These are phyloP conservation scores for Branchinecta lindahli DNA, from an alignment of 1,140 invertebrate species.

Conservation along the genomic window DNA sequence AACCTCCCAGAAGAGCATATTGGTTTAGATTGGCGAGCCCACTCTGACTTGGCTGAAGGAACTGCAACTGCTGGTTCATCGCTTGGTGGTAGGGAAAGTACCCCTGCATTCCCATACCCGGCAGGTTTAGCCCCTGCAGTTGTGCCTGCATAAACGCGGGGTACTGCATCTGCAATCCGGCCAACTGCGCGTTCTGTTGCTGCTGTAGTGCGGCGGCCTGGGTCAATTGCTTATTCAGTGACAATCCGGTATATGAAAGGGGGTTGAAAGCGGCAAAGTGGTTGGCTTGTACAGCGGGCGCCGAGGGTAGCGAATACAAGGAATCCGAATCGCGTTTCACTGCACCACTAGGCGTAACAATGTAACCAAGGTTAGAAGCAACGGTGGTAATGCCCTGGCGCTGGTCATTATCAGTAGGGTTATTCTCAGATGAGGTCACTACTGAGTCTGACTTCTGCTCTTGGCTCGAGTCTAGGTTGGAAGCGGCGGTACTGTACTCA, in stretches of 20 bases:
- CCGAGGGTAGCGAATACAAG: neutral
- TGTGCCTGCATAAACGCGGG: neutral
- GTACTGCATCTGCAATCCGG: neutral
- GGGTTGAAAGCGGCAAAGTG: neutral
- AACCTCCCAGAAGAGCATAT: neutral
- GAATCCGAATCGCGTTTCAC: neutral
- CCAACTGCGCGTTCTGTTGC: neutral
- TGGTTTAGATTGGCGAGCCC: neutral
- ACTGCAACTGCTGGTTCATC: neutral
- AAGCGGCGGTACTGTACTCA: slow-evolving; percentile 27
- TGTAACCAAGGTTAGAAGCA: slow-evolving; percentile 10
- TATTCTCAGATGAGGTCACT: neutral
- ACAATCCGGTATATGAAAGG: neutral
- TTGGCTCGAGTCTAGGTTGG: neutral
- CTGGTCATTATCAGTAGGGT: neutral
- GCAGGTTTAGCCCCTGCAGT: neutral
- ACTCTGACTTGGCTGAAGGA: neutral
- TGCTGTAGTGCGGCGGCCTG: neutral
- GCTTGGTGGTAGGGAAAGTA: neutral
- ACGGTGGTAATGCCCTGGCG: neutral
- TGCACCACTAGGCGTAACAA: slow-evolving; percentile 4
- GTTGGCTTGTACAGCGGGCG: neutral
- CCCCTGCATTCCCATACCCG: neutral
- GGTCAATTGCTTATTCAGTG: slow-evolving; percentile 1
- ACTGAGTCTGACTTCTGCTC: neutral